Conservation (phyloP, 2,888 invertebrate species). For the Epinotia bilunana region DNA sequence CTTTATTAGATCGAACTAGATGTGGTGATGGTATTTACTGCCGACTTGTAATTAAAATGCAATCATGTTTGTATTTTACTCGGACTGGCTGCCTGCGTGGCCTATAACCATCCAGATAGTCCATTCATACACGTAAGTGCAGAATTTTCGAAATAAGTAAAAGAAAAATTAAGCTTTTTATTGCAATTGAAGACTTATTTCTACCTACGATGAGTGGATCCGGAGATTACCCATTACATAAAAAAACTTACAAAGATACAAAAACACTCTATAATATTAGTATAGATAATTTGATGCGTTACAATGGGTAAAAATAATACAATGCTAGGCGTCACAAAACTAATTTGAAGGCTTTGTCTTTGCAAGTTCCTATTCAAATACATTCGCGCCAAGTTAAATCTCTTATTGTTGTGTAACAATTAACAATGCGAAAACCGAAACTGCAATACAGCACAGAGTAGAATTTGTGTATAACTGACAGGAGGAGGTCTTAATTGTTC, state of each 20-base stretch:
- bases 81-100: too few relatives aligned
- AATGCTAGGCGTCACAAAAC: not conserved
- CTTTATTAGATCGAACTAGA: slow-evolving; percentile 15
- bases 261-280: too few relatives aligned
- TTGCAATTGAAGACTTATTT: too few relatives aligned
- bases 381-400: not conserved
- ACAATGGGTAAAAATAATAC: not conserved
- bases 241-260: too few relatives aligned
- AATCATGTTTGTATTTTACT: not conserved
- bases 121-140: too few relatives aligned
- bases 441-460: not conserved
- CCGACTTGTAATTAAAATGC: slow-evolving; percentile 15
- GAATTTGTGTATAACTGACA: not conserved
- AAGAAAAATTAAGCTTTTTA: too few relatives aligned
- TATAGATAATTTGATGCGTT: too few relatives aligned
- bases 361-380: not conserved
- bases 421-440: not conserved
- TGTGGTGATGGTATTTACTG: slow-evolving; percentile 1
- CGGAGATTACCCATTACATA: too few relatives aligned
- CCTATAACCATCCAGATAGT: too few relatives aligned
- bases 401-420: not conserved
- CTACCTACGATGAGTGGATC: too few relatives aligned
- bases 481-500: not conserved
- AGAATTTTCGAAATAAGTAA: too few relatives aligned
- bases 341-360: not conserved